phyloP scores from a whole-genome alignment of 2,113 vertebrate genomes.

The Abramis brama region DNA sequence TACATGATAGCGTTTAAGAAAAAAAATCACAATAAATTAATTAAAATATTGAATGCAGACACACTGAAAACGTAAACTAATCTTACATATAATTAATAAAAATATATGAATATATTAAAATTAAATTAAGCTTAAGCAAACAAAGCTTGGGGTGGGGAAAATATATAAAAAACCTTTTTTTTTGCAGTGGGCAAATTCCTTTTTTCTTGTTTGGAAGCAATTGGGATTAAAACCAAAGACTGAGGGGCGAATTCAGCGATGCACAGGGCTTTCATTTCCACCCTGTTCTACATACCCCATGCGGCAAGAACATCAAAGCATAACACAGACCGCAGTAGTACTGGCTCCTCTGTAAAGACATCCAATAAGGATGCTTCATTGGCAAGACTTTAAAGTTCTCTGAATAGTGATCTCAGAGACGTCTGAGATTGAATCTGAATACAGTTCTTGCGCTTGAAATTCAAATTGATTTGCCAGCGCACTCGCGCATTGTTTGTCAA shows the following conservation, averaged over 20 bases:
- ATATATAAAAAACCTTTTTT: background rate
- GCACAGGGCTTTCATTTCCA: slow-evolving; percentile 42
- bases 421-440: slow-evolving; percentile 34
- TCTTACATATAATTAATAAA: background rate
- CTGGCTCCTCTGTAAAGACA: slow-evolving; percentile 43
- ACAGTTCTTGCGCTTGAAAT: slow-evolving; percentile 26
- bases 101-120: background rate
- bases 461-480: slow-evolving; percentile 14
- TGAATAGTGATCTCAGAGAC: slow-evolving; percentile 21
- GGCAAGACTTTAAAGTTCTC: slow-evolving; percentile 39
- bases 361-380: slow-evolving; percentile 44
- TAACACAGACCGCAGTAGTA: slow-evolving; percentile 44
- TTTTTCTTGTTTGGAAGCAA: slow-evolving; percentile 31
- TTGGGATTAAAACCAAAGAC: slow-evolving; percentile 37
- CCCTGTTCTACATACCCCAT: slow-evolving; percentile 45
- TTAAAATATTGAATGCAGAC: background rate
- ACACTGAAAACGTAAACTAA: background rate
- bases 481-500: slow-evolving; percentile 23
- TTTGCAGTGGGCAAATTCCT: slow-evolving; percentile 4
- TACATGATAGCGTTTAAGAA: background rate
- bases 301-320: slow-evolving; percentile 56
- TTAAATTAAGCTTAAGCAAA: no score
- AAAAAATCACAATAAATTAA: background rate
- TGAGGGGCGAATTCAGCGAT: slow-evolving; percentile 25
- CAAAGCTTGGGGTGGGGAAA: background rate